Conservation (phyloP, 2,797 vertebrate species). For the Pseudochaenichthys georgianus region DNA sequence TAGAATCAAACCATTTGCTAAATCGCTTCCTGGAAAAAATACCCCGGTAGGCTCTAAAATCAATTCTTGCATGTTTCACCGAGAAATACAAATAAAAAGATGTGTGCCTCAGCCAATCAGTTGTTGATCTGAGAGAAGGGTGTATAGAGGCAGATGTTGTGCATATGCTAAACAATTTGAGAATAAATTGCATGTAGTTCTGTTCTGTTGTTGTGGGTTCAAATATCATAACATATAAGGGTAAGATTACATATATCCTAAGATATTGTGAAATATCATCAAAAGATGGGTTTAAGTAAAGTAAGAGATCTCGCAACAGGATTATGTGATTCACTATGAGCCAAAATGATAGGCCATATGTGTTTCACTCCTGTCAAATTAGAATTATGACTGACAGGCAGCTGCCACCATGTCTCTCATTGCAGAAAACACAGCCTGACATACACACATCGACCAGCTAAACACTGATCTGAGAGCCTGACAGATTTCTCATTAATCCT, state of each 20-base stretch:
- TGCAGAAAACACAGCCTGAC: constrained; percentile 27
- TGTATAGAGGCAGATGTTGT: background rate
- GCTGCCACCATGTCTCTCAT: constrained; percentile 39
- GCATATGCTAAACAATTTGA: constrained; percentile 35
- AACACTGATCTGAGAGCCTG: constrained; percentile 39
- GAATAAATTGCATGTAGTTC: constrained; percentile 3
- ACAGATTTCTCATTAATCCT: constrained; percentile 47
- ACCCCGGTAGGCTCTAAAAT: constrained; percentile 46
- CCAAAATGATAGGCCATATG: constrained; percentile 5
- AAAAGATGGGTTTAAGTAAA: background rate
- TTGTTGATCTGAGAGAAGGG: constrained; percentile 18
- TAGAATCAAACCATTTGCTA: constrained; percentile 28
- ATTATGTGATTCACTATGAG: constrained; percentile 2
- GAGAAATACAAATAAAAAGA: constrained; percentile 16
- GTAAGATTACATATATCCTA: background rate
- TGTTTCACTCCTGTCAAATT: constrained; percentile 25
- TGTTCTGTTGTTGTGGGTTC: background rate
- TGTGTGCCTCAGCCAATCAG: constrained; percentile 56
- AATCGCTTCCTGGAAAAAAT: constrained; percentile 27
- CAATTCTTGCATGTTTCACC: constrained; percentile 39
- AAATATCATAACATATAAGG: constrained; percentile 5
- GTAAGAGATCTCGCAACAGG: constrained; percentile 5
- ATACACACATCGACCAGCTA: constrained; percentile 38
- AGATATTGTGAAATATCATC: background rate
- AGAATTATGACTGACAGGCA: constrained; percentile 36